Evolutionary conservation across 2,113 vertebrate genomes (phyloP), one percentile per base, ranked within the genome.

Genomic region (Electrona antarctica): DNA sequence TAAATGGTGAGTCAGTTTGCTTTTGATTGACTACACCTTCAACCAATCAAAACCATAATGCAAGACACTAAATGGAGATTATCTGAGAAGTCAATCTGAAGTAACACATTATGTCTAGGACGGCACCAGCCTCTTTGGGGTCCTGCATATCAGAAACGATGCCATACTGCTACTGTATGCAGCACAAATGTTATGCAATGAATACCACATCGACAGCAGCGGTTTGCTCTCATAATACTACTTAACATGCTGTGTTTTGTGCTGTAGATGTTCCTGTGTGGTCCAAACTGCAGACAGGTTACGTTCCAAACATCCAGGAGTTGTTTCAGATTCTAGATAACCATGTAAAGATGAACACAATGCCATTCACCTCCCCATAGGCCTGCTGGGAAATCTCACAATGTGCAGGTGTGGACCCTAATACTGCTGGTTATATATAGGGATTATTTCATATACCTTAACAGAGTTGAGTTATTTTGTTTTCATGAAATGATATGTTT

Each of bases 271-370:
- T 93, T 8, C 92, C 92, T 0, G 67, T 94, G 62, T 94, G 93
- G 93, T 94, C 93, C 0, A 93, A 93, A 81, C 88, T 94, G 64
- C 91, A 94, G 83, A 92, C 93, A 0, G 93, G 93, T 29, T 91
- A 93, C 3, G 90, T 94, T 5, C 93, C 91, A 0, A 94, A 94
- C 85, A 89, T 93, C 71, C 93, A 93, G 75, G 93, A 94, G 74
- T 80, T 94, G 54, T 93, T 93, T 72, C 91, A 92, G 77, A 93
- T 94, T 58, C 89, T 94, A 0, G 90, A 94, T 78, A 91, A 84
- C 71, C 90, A 93, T 79, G 77, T 94, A 67, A 93, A 93, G 80
- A 92, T 92, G 86, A 92, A 90, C 87, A 88, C 48, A 65, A 21
- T 83, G 46, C 76, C 80, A 74, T 91, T 92, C 77, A 56, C 88